Percentiles rank a stretch among this genome's conserved stretches.
Conservation (phyloP, 2,888 invertebrate genomes). For the Argyresthia goedartella region DNA sequence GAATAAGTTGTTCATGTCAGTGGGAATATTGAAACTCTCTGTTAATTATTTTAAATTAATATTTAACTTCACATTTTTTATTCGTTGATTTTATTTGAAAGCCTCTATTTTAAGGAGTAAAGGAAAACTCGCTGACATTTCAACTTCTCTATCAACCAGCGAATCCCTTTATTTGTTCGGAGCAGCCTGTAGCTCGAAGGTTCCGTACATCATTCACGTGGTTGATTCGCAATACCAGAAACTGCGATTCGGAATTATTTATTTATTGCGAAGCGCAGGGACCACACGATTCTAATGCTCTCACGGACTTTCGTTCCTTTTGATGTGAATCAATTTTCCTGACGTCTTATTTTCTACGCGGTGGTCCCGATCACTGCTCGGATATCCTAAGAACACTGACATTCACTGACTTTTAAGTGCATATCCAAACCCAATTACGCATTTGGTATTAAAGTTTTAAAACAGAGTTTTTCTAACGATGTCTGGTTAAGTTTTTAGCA, state of each 20-base stretch:
- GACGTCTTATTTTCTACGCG: conserved; percentile 60
- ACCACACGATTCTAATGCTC: conserved; percentile 51
- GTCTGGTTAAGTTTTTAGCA: too few relatives aligned
- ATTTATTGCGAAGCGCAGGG: conserved; percentile 37
- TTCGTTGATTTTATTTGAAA: too few relatives aligned
- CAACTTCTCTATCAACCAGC: too few relatives aligned
- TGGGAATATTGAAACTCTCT: too few relatives aligned
- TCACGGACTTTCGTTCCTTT: conserved; percentile 42
- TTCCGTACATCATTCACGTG: conserved; percentile 9
- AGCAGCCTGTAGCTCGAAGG: conserved; percentile 27
- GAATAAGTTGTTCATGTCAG: too few relatives aligned
- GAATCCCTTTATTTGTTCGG: too few relatives aligned
- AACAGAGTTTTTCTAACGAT: too few relatives aligned
- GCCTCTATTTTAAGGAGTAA: too few relatives aligned
- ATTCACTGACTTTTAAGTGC: conserved; percentile 1
- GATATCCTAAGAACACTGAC: conserved; percentile 1
- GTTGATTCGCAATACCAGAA: conserved; percentile 35
- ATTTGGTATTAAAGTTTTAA: not conserved
- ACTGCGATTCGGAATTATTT: conserved; percentile 46
- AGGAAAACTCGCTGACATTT: too few relatives aligned
- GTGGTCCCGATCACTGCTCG: conserved; percentile 37
- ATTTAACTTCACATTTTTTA: too few relatives aligned
- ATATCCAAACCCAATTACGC: not conserved
- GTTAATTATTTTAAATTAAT: too few relatives aligned
- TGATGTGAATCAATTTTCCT: conserved; percentile 58